Evolutionary conservation across 2,113 vertebrate species (phyloP).

Genomic region (Stigmatopora argus): DNA sequence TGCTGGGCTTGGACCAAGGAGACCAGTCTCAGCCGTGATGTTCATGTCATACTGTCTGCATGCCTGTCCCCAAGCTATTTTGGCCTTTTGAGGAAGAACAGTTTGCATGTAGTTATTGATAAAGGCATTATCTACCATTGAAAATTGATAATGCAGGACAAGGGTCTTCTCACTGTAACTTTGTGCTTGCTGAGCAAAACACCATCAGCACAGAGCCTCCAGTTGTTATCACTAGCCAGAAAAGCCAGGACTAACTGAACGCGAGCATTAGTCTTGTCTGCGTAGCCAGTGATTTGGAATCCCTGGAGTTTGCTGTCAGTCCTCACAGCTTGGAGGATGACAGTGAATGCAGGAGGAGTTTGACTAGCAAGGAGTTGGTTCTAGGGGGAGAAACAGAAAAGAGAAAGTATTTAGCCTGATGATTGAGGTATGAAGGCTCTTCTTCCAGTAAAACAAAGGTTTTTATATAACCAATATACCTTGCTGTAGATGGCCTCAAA

Average conservation of each 20-base stretch:
- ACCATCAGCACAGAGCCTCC: conserved; percentile 74
- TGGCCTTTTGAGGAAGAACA: conserved; percentile 41
- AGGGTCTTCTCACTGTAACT: conserved; percentile 61
- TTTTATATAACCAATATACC: conserved; percentile 30
- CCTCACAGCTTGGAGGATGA: conserved; percentile 57
- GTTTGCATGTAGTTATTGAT: not conserved
- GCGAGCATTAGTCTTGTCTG: conserved; percentile 55
- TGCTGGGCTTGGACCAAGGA: conserved; percentile 63
- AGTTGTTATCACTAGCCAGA: conserved; percentile 66
- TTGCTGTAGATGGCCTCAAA: conserved; percentile 48
- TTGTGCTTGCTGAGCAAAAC: conserved; percentile 68
- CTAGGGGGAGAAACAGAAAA: conserved; percentile 31
- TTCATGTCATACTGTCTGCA: conserved; percentile 66
- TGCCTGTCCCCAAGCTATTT: conserved; percentile 65
- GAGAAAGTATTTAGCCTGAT: not conserved
- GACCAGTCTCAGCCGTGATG: conserved; percentile 66
- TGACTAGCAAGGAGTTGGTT: conserved; percentile 56
- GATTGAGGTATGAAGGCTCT: not conserved
- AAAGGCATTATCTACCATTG: not conserved
- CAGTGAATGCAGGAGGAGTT: conserved; percentile 44
- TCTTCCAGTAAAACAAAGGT: not conserved
- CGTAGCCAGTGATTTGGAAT: conserved; percentile 66
- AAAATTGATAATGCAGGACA: not conserved
- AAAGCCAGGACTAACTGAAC: conserved; percentile 70
- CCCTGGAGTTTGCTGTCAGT: conserved; percentile 58